phyloP scores from a whole-genome alignment of 1,140 invertebrate species.

The Drosophila murphyi region DNA sequence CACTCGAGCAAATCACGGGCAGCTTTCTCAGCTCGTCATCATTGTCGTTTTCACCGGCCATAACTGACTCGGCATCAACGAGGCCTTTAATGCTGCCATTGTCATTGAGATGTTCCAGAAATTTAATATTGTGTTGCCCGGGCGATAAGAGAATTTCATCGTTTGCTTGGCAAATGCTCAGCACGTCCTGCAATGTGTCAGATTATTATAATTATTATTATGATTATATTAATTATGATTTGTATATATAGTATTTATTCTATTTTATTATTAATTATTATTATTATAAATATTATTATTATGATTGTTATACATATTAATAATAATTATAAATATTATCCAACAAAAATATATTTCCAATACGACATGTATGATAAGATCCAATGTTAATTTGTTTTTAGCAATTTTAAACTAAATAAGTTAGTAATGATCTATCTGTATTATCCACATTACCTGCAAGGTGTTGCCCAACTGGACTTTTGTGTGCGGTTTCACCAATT shows the following conservation, averaged over 20 bases:
- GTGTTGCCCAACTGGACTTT: slow-evolving; percentile 67
- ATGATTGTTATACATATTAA: too few species aligned
- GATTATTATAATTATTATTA: neutral
- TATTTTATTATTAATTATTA: too few species aligned
- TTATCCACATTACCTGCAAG: slow-evolving; percentile 60
- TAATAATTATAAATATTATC: too few species aligned
- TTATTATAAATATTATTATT: too few species aligned
- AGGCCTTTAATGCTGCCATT: slow-evolving; percentile 63
- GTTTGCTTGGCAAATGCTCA: slow-evolving; percentile 83
- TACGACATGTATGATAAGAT: too few species aligned
- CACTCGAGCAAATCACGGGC: slow-evolving; percentile 78
- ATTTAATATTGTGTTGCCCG: slow-evolving; percentile 72
- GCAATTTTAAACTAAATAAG: neutral
- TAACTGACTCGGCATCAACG: slow-evolving; percentile 20
- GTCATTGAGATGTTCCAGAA: slow-evolving; percentile 72
- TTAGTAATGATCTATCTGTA: neutral
- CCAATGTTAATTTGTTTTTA: neutral
- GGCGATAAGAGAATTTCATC: slow-evolving; percentile 70
- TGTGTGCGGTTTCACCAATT: slow-evolving; percentile 33
- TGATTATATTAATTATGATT: neutral
- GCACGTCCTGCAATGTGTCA: slow-evolving; percentile 74
- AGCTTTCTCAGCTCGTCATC: slow-evolving; percentile 28
- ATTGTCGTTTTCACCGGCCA: neutral
- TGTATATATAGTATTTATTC: too few species aligned
- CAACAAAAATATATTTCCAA: too few species aligned